Conservation (phyloP, 1,140 invertebrate genomes). For the Aphaenogaster ashmeadi region DNA sequence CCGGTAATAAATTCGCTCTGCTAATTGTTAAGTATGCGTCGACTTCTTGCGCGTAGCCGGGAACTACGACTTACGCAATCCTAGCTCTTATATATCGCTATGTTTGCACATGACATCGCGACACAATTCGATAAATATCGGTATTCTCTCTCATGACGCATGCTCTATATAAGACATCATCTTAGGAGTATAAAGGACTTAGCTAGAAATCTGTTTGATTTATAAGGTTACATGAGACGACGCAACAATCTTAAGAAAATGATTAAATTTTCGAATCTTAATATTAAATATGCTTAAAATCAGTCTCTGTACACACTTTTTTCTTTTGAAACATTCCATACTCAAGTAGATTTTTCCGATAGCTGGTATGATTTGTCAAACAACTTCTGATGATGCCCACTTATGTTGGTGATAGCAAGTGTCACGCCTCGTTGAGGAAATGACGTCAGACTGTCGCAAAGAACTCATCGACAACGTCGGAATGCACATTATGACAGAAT, state of each 20-base stretch:
- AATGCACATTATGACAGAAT: constrained; percentile 61
- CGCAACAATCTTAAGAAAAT: not conserved
- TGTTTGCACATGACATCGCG: not conserved
- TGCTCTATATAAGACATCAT: not conserved
- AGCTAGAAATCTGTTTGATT: not conserved
- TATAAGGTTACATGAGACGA: not conserved
- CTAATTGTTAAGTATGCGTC: constrained; percentile 55
- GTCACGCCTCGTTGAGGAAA: constrained; percentile 82
- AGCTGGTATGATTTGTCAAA: constrained; percentile 26
- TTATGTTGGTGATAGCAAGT: constrained; percentile 77
- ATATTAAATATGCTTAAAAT: not conserved
- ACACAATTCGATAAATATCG: constrained; percentile 9
- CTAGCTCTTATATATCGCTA: not conserved
- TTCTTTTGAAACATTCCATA: not conserved
- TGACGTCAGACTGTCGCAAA: constrained; percentile 79
- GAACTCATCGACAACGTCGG: constrained; percentile 64
- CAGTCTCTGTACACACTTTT: not conserved
- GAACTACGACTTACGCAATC: constrained; percentile 14
- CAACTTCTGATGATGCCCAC: constrained; percentile 72
- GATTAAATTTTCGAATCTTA: not conserved
- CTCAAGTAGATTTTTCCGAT: not conserved
- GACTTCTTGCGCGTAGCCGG: constrained; percentile 35
- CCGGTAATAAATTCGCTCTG: constrained; percentile 52
- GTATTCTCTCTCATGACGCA: not conserved
- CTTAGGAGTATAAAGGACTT: not conserved